Evolutionary conservation across 2,888 invertebrate species (phyloP).

Genomic region (Drosophila neotestacea): DNA sequence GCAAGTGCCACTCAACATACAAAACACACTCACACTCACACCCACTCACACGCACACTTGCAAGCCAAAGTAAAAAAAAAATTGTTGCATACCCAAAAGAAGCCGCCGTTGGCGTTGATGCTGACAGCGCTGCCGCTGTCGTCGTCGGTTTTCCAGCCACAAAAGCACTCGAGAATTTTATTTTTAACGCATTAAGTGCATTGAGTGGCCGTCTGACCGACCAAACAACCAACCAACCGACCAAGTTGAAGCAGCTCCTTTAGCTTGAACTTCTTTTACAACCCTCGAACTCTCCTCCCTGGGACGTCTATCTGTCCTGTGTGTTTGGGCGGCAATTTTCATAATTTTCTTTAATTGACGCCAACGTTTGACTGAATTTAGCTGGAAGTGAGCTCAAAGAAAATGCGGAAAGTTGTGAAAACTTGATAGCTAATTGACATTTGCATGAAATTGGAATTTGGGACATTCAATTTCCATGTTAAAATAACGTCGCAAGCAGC

Average conservation of each 20-base stretch:
- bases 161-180: conserved; percentile 68
- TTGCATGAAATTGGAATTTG: not conserved
- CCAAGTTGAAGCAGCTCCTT: conserved; percentile 30
- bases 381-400: not conserved
- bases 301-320: not conserved
- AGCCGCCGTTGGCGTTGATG: conserved; percentile 22
- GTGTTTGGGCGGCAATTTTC: conserved; percentile 31
- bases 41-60: conserved; percentile 13
- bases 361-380: conserved; percentile 19
- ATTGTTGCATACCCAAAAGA: conserved; percentile 64
- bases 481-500: not conserved
- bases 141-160: conserved; percentile 39
- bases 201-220: conserved; percentile 57
- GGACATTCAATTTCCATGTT: not conserved
- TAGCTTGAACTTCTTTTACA: not conserved
- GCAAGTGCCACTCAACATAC: conserved; percentile 67
- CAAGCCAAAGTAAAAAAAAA: conserved; percentile 30
- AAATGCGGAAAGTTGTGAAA: conserved; percentile 13
- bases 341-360: conserved; percentile 57
- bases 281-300: not conserved
- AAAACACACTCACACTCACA: conserved; percentile 45
- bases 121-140: not conserved
- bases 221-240: conserved; percentile 21
- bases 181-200: conserved; percentile 67
- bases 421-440: conserved; percentile 36